Evolutionary conservation across 1,140 invertebrate species (phyloP).

Genomic region (Rhagoletis zephyria): DNA sequence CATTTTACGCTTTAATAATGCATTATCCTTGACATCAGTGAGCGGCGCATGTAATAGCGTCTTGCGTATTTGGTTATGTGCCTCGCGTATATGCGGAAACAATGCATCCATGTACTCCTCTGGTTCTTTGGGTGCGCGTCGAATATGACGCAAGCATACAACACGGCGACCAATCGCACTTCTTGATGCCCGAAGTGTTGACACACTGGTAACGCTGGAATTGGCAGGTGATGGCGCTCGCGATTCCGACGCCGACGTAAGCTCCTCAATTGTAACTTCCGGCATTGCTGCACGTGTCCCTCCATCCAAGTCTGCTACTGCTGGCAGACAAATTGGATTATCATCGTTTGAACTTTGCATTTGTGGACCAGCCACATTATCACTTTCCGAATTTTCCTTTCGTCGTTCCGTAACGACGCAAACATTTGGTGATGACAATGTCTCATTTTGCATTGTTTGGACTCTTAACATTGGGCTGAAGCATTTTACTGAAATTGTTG

Average conservation of each 20-base stretch:
- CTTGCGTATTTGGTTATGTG: not conserved
- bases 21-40: slow-evolving; percentile 28
- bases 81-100: slow-evolving; percentile 14
- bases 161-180: not conserved
- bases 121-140: slow-evolving; percentile 18
- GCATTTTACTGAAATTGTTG: slow-evolving; percentile 10
- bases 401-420: not conserved
- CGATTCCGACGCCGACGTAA: not conserved
- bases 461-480: not conserved
- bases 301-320: not conserved
- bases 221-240: not conserved
- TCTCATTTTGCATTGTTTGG: not conserved
- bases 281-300: not conserved
- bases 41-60: slow-evolving; percentile 20
- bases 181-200: not conserved
- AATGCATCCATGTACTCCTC: slow-evolving; percentile 30
- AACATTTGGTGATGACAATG: not conserved
- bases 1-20: slow-evolving; percentile 27
- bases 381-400: not conserved
- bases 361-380: slow-evolving; percentile 20
- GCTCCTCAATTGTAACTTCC: not conserved
- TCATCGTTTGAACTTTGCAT: not conserved
- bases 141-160: not conserved
- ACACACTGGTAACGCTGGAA: not conserved
- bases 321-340: not conserved